A percentile compares a stretch with the other conserved stretches of the same genome.
Evolutionary conservation across 2,888 invertebrate species (phyloP).

Genomic region (Drosophila recens): DNA sequence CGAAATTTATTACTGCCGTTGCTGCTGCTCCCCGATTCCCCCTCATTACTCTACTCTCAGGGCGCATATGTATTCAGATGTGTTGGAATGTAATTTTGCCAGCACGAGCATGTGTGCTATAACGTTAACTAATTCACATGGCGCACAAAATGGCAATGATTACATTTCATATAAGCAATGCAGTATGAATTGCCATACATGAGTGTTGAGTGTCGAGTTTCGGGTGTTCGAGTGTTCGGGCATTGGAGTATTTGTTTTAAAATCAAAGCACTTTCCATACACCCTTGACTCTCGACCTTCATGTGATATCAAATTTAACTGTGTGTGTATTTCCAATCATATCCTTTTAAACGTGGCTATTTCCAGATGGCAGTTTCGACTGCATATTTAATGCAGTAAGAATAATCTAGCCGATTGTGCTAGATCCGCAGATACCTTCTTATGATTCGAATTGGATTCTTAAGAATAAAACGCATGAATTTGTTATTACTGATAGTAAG

Average conservation of each 20-base stretch:
- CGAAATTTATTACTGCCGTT: constrained; percentile 66
- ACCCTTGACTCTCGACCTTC: constrained; percentile 18
- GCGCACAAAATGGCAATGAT: constrained; percentile 68
- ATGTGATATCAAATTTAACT: constrained; percentile 19
- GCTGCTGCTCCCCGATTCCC: constrained; percentile 51
- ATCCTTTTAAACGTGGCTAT: constrained; percentile 20
- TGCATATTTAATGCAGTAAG: constrained; percentile 35
- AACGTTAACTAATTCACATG: constrained; percentile 67
- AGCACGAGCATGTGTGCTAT: constrained; percentile 7
- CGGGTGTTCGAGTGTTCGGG: constrained; percentile 2
- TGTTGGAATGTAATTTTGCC: constrained; percentile 22
- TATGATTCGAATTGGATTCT: no score
- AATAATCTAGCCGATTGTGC: background rate
- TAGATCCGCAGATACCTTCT: background rate
- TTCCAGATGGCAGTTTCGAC: constrained; percentile 49
- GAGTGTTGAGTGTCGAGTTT: constrained; percentile 9
- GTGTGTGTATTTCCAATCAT: background rate
- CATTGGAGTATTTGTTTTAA: constrained; percentile 35
- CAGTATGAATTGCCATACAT: constrained; percentile 34
- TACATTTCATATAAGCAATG: constrained; percentile 59
- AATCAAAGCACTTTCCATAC: constrained; percentile 30
- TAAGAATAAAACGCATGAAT: no score
- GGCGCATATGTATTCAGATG: background rate
- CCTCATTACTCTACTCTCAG: background rate
- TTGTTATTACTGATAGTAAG: no score